Evolutionary conservation across 2,113 vertebrate genomes (phyloP).

Genomic region (Apaloderma vittatum): DNA sequence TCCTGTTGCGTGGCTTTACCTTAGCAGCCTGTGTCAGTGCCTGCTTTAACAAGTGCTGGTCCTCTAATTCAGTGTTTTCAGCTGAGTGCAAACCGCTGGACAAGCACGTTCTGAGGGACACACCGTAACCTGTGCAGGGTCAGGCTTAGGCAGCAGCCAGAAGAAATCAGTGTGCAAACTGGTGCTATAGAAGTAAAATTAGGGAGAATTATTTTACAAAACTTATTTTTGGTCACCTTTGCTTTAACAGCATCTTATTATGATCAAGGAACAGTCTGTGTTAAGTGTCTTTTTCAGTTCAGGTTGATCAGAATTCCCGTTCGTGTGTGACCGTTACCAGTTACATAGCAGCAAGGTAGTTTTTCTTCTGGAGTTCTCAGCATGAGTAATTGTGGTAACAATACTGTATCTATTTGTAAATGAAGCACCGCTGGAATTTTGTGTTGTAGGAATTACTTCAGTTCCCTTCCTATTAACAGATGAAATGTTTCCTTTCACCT

Average conservation of each 20-base stretch:
- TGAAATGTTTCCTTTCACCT: neutral
- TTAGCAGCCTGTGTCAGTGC: neutral
- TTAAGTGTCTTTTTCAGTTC: neutral
- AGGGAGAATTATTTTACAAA: neutral
- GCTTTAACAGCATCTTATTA: neutral
- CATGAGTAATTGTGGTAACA: neutral
- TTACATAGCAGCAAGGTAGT: neutral
- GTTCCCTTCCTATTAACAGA: neutral
- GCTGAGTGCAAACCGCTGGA: neutral
- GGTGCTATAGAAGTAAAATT: neutral
- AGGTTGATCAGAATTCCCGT: neutral
- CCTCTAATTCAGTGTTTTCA: neutral
- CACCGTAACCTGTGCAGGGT: neutral
- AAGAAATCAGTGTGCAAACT: neutral
- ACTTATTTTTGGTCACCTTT: neutral
- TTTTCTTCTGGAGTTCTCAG: neutral
- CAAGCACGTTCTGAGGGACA: neutral
- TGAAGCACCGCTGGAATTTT: neutral
- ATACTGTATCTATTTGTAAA: neutral
- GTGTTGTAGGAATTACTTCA: neutral
- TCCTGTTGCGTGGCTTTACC: neutral
- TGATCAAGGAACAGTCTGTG: neutral
- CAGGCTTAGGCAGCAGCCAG: neutral
- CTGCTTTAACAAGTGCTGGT: neutral
- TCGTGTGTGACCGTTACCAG: neutral